Percentiles rank a stretch among this genome's conserved stretches.
phyloP scores from a whole-genome alignment of 2,888 invertebrate species.

The Tromatobia lineatoria region DNA sequence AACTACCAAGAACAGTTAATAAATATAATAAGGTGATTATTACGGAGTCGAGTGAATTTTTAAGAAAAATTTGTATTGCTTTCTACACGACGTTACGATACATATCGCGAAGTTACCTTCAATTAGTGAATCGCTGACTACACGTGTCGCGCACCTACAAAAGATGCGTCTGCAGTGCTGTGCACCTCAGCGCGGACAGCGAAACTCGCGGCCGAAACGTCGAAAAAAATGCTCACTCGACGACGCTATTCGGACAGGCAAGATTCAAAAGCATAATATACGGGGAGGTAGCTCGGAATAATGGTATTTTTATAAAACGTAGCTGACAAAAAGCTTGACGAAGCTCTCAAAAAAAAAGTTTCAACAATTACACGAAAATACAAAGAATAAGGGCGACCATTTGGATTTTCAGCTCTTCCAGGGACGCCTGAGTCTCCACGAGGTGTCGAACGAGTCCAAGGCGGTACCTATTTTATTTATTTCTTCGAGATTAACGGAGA shows the following conservation, averaged over 20 bases:
- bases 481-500: background rate
- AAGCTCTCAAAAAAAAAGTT: slow-evolving; percentile 48
- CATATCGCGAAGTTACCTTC: slow-evolving; percentile 68
- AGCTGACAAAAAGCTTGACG: slow-evolving; percentile 52
- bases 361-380: slow-evolving; percentile 32
- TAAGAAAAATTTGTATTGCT: slow-evolving; percentile 67
- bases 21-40: slow-evolving; percentile 74
- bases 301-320: slow-evolving; percentile 65
- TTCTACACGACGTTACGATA: slow-evolving; percentile 68
- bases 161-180: slow-evolving; percentile 4
- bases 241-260: slow-evolving; percentile 43
- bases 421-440: slow-evolving; percentile 14
- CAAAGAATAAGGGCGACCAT: slow-evolving; percentile 33
- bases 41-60: slow-evolving; percentile 75
- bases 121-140: slow-evolving; percentile 51
- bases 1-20: slow-evolving; percentile 71
- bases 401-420: slow-evolving; percentile 18
- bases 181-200: slow-evolving; percentile 10
- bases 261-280: slow-evolving; percentile 58
- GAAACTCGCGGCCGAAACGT: slow-evolving; percentile 23
- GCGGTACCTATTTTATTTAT: slow-evolving; percentile 21
- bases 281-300: slow-evolving; percentile 67
- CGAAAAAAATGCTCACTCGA: slow-evolving; percentile 39
- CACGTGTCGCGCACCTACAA: slow-evolving; percentile 25
- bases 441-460: slow-evolving; percentile 24